These are phyloP conservation scores for Erannis defoliaria DNA, from an alignment of 2,888 invertebrate species.

Conservation along the genomic window DNA sequence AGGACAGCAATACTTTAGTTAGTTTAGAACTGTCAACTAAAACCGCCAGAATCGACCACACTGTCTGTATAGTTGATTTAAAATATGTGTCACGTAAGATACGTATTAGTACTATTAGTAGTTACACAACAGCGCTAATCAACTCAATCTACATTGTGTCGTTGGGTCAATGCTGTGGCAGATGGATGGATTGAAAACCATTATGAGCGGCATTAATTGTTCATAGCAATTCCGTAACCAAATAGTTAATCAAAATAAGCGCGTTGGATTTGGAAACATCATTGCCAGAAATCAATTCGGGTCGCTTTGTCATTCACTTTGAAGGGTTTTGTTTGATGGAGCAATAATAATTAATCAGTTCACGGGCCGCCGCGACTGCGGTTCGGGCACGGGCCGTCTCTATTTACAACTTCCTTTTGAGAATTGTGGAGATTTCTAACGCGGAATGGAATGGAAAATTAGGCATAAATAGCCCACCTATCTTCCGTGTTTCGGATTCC, in stretches of 20 bases:
- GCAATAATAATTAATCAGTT: slow-evolving; percentile 73
- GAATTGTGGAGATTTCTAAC: slow-evolving; percentile 51
- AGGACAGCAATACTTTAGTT: too few relatives aligned
- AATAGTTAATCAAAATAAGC: slow-evolving; percentile 33
- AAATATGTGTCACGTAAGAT: too few relatives aligned
- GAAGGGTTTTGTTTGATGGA: slow-evolving; percentile 67
- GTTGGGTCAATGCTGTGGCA: slow-evolving; percentile 3
- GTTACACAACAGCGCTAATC: not conserved
- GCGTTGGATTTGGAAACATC: slow-evolving; percentile 44
- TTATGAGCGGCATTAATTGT: slow-evolving; percentile 18
- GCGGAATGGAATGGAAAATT: slow-evolving; percentile 46
- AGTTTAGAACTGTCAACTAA: too few relatives aligned
- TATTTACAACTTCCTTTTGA: slow-evolving; percentile 71
- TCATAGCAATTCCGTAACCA: slow-evolving; percentile 10
- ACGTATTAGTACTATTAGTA: not conserved
- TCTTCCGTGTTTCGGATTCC: slow-evolving; percentile 20
- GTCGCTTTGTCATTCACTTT: slow-evolving; percentile 63
- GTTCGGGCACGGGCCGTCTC: slow-evolving; percentile 41
- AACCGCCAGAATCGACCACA: too few relatives aligned
- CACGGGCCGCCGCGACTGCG: slow-evolving; percentile 51
- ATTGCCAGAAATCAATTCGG: slow-evolving; percentile 53
- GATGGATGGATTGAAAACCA: slow-evolving; percentile 7
- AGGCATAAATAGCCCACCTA: slow-evolving; percentile 25
- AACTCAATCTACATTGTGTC: slow-evolving; percentile 3
- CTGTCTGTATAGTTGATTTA: too few relatives aligned